Evolutionary conservation across 2,113 vertebrate species (phyloP).

Genomic region (Myrmecophaga tridactyla): DNA sequence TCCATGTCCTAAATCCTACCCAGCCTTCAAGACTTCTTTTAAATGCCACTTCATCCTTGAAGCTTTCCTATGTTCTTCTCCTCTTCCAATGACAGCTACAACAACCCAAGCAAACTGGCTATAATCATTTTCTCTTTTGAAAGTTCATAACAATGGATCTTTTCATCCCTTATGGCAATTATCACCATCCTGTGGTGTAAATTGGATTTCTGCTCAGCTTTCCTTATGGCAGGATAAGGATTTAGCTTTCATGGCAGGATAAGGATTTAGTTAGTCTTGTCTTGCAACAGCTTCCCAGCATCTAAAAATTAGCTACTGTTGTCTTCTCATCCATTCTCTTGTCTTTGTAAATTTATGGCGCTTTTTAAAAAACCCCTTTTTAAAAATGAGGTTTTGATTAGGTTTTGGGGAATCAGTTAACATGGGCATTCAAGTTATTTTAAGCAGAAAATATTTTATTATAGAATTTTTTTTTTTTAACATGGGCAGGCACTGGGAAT

Average conservation of each 20-base stretch:
- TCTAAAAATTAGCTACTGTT: neutral
- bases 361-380: neutral
- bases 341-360: neutral
- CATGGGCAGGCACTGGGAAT: too few relatives aligned
- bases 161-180: neutral
- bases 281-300: neutral
- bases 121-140: neutral
- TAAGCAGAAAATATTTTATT: neutral
- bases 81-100: too few relatives aligned
- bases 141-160: neutral
- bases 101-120: neutral
- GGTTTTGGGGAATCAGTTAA: neutral
- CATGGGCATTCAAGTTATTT: neutral
- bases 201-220: neutral
- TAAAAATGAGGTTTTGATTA: neutral
- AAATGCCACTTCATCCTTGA: neutral
- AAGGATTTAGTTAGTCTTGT: too few relatives aligned
- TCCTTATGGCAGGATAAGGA: too few relatives aligned
- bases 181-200: fast-evolving
- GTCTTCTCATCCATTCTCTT: too few relatives aligned
- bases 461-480: neutral
- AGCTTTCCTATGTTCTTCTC: too few relatives aligned
- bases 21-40: neutral
- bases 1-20: neutral
- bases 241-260: neutral